Evolutionary conservation across 1,140 invertebrate genomes (phyloP), one percentile per base, ranked within the genome.

Genomic region (Diachasma alloeum): DNA sequence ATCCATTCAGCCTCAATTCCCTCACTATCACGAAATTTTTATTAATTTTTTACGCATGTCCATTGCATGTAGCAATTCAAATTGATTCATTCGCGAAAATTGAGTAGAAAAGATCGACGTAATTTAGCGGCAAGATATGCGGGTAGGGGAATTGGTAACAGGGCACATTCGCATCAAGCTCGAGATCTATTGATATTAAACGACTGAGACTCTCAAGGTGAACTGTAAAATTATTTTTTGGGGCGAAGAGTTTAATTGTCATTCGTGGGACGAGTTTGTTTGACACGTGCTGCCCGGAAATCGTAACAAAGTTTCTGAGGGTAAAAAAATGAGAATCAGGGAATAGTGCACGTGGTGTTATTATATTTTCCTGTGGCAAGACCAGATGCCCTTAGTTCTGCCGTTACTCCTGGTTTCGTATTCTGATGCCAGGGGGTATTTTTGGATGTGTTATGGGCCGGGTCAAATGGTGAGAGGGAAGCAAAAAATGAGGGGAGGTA

Each of bases 381-480:
- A 79, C 82, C 83, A 85, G 83, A 83, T 85, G 81, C 82, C 83
- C 80, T 79, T 75, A 17, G 48, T 15, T 71, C 67, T 26, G 19
- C 31, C 26, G 67, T 78, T 80, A 80, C 80, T 83, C 83, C 83
- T 83, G 81, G 79, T 82, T 80, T 83, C 81, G 78, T 83, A 84
- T 81, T 83, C 79, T 76, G 53, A 71, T 73, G 75, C 76, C 72
- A 78, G 70, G 44, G 44, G 78, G 59, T 85, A 85, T 85, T 85
- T 85, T 83, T 81, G 81, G 83, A 83, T 74, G 69, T 42, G 22
- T 53, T 13, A 63, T 59, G 59, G 4, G n/a, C 22, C 1, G 26
- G 6, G 11, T 10, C 15, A 31, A 36, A 36, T 66, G 13, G 13
- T 31, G 26, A 31, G 31, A 66, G 24, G 9, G 24, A 22, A 59